Base-by-base conservation (phyloP, 92 coral and sea anemone species). In the Phymanthus crucifer region DNA sequence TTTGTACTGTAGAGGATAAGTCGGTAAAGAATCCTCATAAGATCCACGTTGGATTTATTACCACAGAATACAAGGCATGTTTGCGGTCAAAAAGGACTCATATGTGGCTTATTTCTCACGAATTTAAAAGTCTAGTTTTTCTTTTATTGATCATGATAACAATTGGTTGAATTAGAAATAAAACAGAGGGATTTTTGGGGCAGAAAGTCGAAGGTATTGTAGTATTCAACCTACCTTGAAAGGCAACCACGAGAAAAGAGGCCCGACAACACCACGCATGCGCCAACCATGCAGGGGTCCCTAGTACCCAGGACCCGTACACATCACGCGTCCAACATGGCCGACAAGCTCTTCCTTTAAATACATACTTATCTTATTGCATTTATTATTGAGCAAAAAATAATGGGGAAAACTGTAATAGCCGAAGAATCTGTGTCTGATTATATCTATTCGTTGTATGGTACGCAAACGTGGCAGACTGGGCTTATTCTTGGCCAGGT, bases 201-300 rank as follows among this genome's bases (percentile, higher is more conserved):
- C 23, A 38, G 43, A 80, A 72, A 36, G 9, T 8, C 52, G 40
- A 32, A 77, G 26, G 27, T 10, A 18, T 75, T 78, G 54, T 70
- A 73, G 34, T 21, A 43, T 56, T 66, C 40, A 64, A 48, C 74
- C 76, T 74, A 80, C 83, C 88, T 86, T 86, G 58, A 47, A 82
- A 79, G 85, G 90, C 88, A 88, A 93, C 99, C 98, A 95, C 98
- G 94, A 90, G 97, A 82, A 88, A 93, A 95, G 90, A 89, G 92
- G 72, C 45, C 77, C 68, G n/a, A n/a, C n/a, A 78, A 10, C 4
- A 76, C 14, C 72, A 88, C 98, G 99, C 99, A 91, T 91, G 99
- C 81, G 89, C 78, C 19, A 74, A 35, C 86, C 33, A 83, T 86
- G 97, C 91, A 80, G 93, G 95, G 94, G 93, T 77, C 68, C 26